Evolutionary conservation across 2,888 invertebrate genomes (phyloP).

Genomic region (Drosophila kokeensis): DNA sequence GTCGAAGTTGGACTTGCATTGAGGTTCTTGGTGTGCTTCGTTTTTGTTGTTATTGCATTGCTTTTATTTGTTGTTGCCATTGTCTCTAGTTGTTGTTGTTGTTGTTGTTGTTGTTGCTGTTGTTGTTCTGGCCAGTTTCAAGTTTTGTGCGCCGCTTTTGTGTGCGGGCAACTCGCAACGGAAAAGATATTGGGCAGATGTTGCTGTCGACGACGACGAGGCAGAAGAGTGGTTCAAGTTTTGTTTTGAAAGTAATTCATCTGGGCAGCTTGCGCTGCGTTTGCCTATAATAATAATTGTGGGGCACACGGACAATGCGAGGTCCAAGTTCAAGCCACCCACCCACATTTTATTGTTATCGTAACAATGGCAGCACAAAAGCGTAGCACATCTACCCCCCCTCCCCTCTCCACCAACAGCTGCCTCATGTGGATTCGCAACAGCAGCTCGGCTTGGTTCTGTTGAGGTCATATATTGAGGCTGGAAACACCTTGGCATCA

Average conservation of each 20-base stretch:
- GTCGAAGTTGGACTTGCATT: slow-evolving; percentile 29
- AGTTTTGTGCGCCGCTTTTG: slow-evolving; percentile 46
- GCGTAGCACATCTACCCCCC: slow-evolving; percentile 69
- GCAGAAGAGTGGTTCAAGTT: slow-evolving; percentile 51
- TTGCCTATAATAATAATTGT: slow-evolving; percentile 77
- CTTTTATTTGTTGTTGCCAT: slow-evolving; percentile 49
- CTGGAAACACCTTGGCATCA: slow-evolving; percentile 14
- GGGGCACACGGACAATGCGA: slow-evolving; percentile 64
- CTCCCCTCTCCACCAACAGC: slow-evolving; percentile 20
- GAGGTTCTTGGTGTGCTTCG: slow-evolving; percentile 20
- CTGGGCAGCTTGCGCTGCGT: slow-evolving; percentile 37
- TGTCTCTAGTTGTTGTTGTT: slow-evolving; percentile 8
- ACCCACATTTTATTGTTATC: slow-evolving; percentile 80
- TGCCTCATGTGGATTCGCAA: slow-evolving; percentile 27
- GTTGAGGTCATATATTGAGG: slow-evolving; percentile 34
- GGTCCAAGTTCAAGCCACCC: slow-evolving; percentile 79
- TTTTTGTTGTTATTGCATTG: slow-evolving; percentile 51
- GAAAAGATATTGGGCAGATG: slow-evolving; percentile 59
- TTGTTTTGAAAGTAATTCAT: slow-evolving; percentile 77
- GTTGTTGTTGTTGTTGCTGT: slow-evolving; percentile 19
- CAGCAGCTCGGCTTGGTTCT: slow-evolving; percentile 25
- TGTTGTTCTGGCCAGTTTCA: slow-evolving; percentile 49
- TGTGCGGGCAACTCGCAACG: slow-evolving; percentile 22
- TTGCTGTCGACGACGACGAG: slow-evolving; percentile 22
- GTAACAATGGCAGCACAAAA: slow-evolving; percentile 70